A percentile compares a stretch with the other conserved stretches of the same genome.
Conservation (phyloP, 2,113 vertebrate genomes). For the Nematolebias whitei region DNA sequence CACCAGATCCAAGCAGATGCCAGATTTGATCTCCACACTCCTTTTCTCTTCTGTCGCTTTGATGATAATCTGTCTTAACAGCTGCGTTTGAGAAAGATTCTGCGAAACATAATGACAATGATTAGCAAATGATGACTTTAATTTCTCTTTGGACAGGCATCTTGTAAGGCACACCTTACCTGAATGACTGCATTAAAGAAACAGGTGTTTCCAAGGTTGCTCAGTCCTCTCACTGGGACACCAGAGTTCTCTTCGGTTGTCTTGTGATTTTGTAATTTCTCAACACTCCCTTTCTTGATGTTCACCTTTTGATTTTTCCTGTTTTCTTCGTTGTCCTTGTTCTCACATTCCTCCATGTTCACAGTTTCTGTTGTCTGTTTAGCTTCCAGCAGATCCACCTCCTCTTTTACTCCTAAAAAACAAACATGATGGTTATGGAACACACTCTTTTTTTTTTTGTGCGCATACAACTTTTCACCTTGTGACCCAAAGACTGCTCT, state of each 20-base stretch:
- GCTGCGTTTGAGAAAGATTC: slow-evolving; percentile 94
- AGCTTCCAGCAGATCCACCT: slow-evolving; percentile 30
- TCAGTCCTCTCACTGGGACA: slow-evolving; percentile 88
- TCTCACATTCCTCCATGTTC: slow-evolving; percentile 63
- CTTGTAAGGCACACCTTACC: slow-evolving; percentile 71
- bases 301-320: slow-evolving; percentile 79
- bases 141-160: not conserved
- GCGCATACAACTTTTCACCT: too few species aligned
- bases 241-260: slow-evolving; percentile 47
- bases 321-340: slow-evolving; percentile 75
- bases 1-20: slow-evolving; percentile 68
- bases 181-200: slow-evolving; percentile 98
- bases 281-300: slow-evolving; percentile 68
- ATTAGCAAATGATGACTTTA: not conserved
- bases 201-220: slow-evolving; percentile 96
- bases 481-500: not conserved
- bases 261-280: slow-evolving; percentile 63
- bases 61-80: slow-evolving; percentile 85
- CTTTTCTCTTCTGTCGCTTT: slow-evolving; percentile 83
- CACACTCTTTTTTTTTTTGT: not conserved
- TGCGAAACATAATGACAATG: slow-evolving; percentile 56
- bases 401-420: slow-evolving; percentile 57
- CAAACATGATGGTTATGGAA: not conserved
- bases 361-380: slow-evolving; percentile 32
- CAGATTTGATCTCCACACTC: slow-evolving; percentile 80